These are phyloP conservation scores for Euplexia lucipara DNA, from an alignment of 2,888 invertebrate genomes.

Conservation along the genomic window DNA sequence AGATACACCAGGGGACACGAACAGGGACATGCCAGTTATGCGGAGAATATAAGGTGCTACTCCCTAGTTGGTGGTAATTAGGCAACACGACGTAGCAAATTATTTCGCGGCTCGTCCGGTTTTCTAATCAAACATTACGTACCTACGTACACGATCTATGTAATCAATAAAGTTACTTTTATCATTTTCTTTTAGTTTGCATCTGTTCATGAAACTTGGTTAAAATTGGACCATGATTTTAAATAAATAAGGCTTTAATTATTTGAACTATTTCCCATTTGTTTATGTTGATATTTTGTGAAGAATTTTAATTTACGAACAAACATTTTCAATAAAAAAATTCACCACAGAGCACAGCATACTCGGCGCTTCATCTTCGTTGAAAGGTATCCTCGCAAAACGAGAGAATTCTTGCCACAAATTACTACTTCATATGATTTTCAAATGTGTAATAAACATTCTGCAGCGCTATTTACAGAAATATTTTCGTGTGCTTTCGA, in stretches of 20 bases:
- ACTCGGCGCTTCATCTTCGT: slow-evolving; percentile 31
- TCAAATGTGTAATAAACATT: slow-evolving; percentile 52
- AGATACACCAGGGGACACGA: not conserved
- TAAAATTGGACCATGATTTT: not conserved
- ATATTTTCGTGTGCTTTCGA: slow-evolving; percentile 40
- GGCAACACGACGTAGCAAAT: no score
- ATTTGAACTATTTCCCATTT: slow-evolving; percentile 15
- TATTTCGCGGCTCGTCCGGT: no score
- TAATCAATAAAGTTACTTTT: no score
- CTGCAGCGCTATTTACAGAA: slow-evolving; percentile 43
- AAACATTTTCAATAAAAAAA: slow-evolving; percentile 56
- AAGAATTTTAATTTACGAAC: slow-evolving; percentile 55
- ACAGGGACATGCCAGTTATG: no score
- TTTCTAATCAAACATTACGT: no score
- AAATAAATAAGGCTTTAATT: not conserved
- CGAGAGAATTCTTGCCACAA: slow-evolving; percentile 50
- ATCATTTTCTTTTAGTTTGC: no score
- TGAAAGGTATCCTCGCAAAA: slow-evolving; percentile 41
- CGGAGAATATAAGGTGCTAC: not conserved
- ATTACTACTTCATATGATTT: slow-evolving; percentile 56
- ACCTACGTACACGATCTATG: no score
- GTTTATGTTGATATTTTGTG: slow-evolving; percentile 17
- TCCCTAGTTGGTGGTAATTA: not conserved
- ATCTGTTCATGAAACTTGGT: no score
- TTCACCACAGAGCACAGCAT: slow-evolving; percentile 45